These are phyloP conservation scores for Campoletis raptor DNA, from an alignment of 2,888 invertebrate species.

Conservation along the genomic window DNA sequence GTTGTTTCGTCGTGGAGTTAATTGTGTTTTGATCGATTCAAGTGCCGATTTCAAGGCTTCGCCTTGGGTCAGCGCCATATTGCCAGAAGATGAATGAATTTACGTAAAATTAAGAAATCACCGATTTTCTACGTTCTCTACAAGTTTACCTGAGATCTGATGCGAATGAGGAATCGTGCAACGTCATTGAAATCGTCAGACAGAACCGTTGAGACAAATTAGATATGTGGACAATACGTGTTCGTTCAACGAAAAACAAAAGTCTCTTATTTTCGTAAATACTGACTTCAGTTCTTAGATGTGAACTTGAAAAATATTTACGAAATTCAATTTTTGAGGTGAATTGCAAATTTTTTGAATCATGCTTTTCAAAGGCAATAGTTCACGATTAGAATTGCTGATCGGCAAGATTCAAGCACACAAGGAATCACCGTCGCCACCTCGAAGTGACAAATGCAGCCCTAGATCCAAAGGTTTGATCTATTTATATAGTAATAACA, in stretches of 20 bases:
- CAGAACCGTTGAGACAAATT: background rate
- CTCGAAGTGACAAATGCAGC: constrained; percentile 74
- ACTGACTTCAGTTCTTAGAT: background rate
- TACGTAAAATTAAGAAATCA: background rate
- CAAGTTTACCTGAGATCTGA: background rate
- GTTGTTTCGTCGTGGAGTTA: background rate
- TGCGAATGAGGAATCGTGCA: constrained; percentile 1
- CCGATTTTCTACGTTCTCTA: background rate
- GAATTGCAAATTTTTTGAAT: constrained; percentile 73
- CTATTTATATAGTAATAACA: constrained; percentile 1
- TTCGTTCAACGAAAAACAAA: background rate
- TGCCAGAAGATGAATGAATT: background rate
- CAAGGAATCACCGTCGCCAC: constrained; percentile 88
- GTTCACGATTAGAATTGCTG: constrained; percentile 92
- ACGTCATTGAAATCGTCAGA: background rate
- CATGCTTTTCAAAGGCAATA: constrained; percentile 95
- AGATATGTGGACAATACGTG: background rate
- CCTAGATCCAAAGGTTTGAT: constrained; percentile 78
- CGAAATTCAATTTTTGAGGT: constrained; percentile 6
- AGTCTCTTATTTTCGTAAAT: background rate
- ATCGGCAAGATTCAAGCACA: constrained; percentile 95
- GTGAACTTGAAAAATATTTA: background rate
- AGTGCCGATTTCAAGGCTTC: background rate
- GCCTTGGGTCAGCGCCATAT: background rate
- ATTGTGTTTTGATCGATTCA: background rate